Base-by-base conservation (phyloP, 2,888 invertebrate genomes). In the Cosmorhoe ocellata region DNA sequence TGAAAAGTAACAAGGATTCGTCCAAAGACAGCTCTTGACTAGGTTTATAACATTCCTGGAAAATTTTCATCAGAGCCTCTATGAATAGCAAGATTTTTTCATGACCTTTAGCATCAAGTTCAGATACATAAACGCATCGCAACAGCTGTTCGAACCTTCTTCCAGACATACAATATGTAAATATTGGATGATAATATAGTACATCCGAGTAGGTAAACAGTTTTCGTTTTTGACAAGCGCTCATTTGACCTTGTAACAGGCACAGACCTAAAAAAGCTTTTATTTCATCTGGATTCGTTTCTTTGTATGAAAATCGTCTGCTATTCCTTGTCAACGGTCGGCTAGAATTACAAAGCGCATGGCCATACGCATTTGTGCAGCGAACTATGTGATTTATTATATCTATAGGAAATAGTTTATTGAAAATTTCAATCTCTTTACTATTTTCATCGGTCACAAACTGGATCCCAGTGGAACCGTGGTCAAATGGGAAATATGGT, bases 1-100 rank as follows among this genome's bases (percentile, higher is more conserved):
- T 45, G 43, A 53, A 64, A 30, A 64, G 50, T 13, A 68, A 27
- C 12, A 66, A 38, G 5, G 66, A 65, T 42, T 66, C 65, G 37
- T 66, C 64, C 27, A 69, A 47, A 37, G 59, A 62, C 6, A 67
- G 36, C 36, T 69, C 47, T 50, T 56, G 56, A 12, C 26, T 44
- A 41, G 64, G 52, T 22, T 55, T 51, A 38, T 58, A 67, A 27
- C 56, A 49, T 12, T 59, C 52, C 36, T 53, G 49, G 53, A 63
- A 67, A 45, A 58, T 54, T 54, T 42, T 27, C 34, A 57, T 59
- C 13, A 61, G 12, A 14, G 45, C 49, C 32, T 63, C 51, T 38
- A 61, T 59, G 40, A 66, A 67, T 13, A 26, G 12, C 14, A 28
- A 38, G 30, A 63, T 46, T 55, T 68, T 66, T 10, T 48, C 51